Evolutionary conservation across 2,113 vertebrate genomes (phyloP).

Genomic region (Megaceryle torquata): DNA sequence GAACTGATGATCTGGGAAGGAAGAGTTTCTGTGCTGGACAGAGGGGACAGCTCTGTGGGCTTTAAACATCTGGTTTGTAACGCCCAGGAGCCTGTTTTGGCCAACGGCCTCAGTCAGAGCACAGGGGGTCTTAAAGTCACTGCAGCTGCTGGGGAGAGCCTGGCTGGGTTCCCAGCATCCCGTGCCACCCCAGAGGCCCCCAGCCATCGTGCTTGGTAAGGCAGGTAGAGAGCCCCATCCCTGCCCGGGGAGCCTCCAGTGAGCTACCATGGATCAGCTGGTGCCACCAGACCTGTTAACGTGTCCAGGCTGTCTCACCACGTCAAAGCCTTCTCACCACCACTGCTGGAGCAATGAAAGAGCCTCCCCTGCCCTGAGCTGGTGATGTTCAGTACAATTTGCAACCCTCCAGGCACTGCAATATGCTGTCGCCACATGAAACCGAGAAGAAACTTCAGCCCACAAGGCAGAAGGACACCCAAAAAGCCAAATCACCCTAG

Average conservation of each 20-base stretch:
- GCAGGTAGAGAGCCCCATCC: background rate
- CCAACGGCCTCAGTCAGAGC: background rate
- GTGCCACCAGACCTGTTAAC: accelerated
- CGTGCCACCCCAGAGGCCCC: accelerated
- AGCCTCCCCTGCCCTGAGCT: background rate
- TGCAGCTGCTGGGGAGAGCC: slow-evolving; percentile 6
- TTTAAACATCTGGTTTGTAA: slow-evolving; percentile 4
- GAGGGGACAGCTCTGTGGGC: background rate
- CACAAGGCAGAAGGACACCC: background rate
- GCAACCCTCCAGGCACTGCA: background rate
- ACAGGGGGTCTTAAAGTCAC: background rate
- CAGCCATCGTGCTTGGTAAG: accelerated
- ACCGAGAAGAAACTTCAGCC: background rate
- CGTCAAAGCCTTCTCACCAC: background rate
- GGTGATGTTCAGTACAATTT: background rate
- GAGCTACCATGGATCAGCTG: background rate
- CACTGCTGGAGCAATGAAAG: background rate
- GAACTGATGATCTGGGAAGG: background rate
- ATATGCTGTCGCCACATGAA: accelerated
- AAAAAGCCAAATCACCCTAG: background rate
- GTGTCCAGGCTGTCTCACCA: accelerated
- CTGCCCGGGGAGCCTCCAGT: background rate
- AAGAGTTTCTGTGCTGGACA: background rate
- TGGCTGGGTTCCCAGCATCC: background rate
- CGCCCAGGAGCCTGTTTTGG: background rate